These are phyloP conservation scores for Chrysocyon brachyurus DNA, from an alignment of 2,797 vertebrate genomes.

Conservation along the genomic window DNA sequence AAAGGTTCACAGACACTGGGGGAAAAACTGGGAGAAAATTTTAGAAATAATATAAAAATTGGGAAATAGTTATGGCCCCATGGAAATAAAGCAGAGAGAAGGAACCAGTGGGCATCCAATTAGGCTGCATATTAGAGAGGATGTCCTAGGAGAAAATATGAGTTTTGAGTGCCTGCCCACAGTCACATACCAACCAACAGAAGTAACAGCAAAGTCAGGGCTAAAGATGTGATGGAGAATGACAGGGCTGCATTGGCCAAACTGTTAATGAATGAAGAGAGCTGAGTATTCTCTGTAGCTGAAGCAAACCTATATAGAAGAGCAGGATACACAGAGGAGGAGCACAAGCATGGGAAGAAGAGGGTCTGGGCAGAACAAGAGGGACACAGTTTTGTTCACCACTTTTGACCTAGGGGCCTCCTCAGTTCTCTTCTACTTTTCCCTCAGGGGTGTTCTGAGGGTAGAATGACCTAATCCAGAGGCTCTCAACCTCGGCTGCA, in stretches of 20 bases:
- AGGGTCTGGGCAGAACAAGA: neutral
- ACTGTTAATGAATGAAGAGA: neutral
- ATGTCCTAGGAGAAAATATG: neutral
- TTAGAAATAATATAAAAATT: neutral
- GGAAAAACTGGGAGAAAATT: neutral
- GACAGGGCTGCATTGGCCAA: neutral
- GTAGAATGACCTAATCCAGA: constrained; percentile 18
- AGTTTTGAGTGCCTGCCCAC: neutral
- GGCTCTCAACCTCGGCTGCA: neutral
- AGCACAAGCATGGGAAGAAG: neutral
- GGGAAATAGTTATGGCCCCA: neutral
- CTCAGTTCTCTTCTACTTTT: constrained; percentile 26
- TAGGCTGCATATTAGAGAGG: neutral
- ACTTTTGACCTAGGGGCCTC: neutral
- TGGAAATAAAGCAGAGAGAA: neutral
- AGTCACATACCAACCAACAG: neutral
- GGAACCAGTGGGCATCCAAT: neutral
- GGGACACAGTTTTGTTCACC: neutral
- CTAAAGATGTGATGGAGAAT: neutral
- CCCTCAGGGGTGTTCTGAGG: neutral
- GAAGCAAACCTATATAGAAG: neutral
- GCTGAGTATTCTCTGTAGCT: neutral
- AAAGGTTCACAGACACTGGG: neutral
- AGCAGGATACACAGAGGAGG: too few species aligned
- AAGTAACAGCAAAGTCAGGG: neutral